Conservation (phyloP, 1,140 invertebrate genomes). For the Drosophila kikkawai region DNA sequence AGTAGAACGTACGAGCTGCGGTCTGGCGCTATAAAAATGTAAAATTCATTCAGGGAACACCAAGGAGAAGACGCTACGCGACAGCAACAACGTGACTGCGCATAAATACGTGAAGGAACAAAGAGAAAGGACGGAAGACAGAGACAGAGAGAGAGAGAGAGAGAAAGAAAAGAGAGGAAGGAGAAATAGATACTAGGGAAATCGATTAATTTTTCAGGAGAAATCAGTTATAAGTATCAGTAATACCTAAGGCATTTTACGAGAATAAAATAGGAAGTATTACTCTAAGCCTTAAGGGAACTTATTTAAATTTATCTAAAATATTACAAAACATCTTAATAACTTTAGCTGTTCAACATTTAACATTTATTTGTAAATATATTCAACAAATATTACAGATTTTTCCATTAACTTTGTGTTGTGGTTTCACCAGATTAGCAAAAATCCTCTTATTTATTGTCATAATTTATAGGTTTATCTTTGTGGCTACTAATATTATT, state of each 20-base stretch:
- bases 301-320: background rate
- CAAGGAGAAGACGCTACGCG: conserved; percentile 43
- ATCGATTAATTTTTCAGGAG: conserved; percentile 21
- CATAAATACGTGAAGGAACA: conserved; percentile 73
- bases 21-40: conserved; percentile 73
- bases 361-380: no score
- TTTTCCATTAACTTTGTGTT: background rate
- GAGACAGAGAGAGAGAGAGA: background rate
- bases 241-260: background rate
- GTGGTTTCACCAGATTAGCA: background rate
- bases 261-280: background rate
- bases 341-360: no score
- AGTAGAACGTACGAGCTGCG: conserved; percentile 18
- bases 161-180: background rate
- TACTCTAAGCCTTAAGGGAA: no score
- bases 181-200: background rate
- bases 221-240: no score
- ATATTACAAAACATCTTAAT: no score
- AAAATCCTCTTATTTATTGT: background rate
- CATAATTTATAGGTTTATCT: conserved; percentile 1
- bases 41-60: conserved; percentile 72
- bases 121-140: conserved; percentile 17
- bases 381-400: background rate
- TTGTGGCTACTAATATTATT: background rate
- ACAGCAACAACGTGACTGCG: conserved; percentile 78